Evolutionary conservation across 2,113 vertebrate genomes (phyloP), one percentile per base, ranked within the genome.

Genomic region (Myotis lucifugus): DNA sequence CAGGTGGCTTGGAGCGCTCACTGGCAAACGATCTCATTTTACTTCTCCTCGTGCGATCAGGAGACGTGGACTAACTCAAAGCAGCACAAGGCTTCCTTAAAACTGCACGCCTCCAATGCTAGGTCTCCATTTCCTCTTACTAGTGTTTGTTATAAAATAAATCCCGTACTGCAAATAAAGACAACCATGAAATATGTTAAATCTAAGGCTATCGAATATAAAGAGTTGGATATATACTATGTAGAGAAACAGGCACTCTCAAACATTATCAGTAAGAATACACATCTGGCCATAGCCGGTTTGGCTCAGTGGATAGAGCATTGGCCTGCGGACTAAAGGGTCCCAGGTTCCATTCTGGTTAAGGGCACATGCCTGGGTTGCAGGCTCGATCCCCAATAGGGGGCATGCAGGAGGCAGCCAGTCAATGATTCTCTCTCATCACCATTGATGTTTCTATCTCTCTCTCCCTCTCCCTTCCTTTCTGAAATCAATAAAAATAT

Each of bases 121-220:
- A 74, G 46, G 0, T 79, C 34, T 74, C 89, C 21, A 25, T 61
- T 34, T 52, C 76, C 59, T 85, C 72, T 72, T 66, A 40, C 32
- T n/a, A 42, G 37, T 69, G 74, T 90, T 96, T 76, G 40, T 91
- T 64, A 77, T 32, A 78, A 77, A 87, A 92, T 9, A 70, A 78
- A 77, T 37, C 18, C 67, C 50, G 0, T 46, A 48, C 48, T 56
- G 78, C 84, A 85, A 83, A 64, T 48, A 85, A 73, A 86, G 84
- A 37, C 42, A 66, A 34, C 64, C 52, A 14, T 50, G 42, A 78
- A 67, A 70, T 42, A 59, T 12, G 61, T 67, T 76, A 56, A 42
- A 79, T 17, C 42, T 48, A 64, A 83, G 29, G 29, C 32, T 48
- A 85, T 82, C 42, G 54, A 77, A 50, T 72, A 46, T 72, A 59